A percentile compares a stretch with the other conserved stretches of the same genome.
These are phyloP conservation scores for Odiellus spinosus DNA, from an alignment of 2,888 invertebrate species.

Conservation along the genomic window DNA sequence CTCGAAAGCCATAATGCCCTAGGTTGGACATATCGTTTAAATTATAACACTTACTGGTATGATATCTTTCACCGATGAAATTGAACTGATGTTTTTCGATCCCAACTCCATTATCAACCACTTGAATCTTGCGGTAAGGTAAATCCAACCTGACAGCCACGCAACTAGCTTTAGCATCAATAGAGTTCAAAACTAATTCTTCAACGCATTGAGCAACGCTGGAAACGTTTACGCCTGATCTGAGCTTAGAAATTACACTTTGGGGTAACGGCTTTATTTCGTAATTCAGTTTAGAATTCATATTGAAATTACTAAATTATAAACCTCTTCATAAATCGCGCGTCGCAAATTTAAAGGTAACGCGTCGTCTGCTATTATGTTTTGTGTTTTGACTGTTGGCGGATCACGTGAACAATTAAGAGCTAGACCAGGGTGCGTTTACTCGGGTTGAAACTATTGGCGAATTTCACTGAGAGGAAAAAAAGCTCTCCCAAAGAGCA, in stretches of 20 bases:
- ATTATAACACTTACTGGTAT: conserved; percentile 46
- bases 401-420: no score
- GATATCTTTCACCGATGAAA: conserved; percentile 42
- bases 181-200: conserved; percentile 49
- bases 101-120: conserved; percentile 60
- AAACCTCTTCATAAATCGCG: no score
- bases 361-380: no score
- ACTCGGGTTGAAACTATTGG: no score
- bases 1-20: conserved; percentile 47
- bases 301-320: no score
- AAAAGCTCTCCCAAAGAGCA: no score
- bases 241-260: conserved; percentile 38
- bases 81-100: conserved; percentile 41
- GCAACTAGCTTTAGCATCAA: conserved; percentile 51
- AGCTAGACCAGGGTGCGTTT: no score
- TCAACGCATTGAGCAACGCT: conserved; percentile 42
- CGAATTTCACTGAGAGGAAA: no score
- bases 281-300: no score
- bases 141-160: conserved; percentile 51
- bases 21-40: conserved; percentile 37
- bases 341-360: no score
- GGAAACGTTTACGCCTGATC: conserved; percentile 42
- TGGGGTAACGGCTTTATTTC: conserved; percentile 21
- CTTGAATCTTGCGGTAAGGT: conserved; percentile 45
- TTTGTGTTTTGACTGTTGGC: no score